Evolutionary conservation across 1,140 invertebrate species (phyloP).

Genomic region (Schlechtendalia chinensis): DNA sequence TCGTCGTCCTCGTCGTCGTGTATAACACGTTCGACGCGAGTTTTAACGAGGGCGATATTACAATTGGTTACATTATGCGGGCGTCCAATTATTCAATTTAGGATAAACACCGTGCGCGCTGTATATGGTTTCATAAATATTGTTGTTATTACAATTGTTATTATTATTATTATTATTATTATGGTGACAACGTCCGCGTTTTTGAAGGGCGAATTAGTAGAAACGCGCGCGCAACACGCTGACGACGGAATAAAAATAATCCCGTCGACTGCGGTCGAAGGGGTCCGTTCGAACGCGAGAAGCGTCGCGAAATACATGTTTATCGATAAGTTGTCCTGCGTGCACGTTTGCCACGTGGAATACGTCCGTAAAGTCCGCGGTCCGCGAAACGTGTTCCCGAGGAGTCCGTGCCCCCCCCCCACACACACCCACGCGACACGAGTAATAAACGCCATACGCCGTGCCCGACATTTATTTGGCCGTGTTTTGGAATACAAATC

Average conservation of each 20-base stretch:
- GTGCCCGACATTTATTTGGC: not conserved
- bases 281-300: no score
- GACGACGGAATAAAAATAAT: not conserved
- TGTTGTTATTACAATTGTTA: conserved; percentile 25
- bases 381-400: not conserved
- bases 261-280: no score
- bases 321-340: not conserved
- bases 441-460: not conserved
- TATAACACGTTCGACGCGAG: conserved; percentile 10
- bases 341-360: not conserved
- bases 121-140: conserved; percentile 36
- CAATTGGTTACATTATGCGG: conserved; percentile 49
- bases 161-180: not conserved
- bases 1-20: no score
- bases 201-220: conserved; percentile 38
- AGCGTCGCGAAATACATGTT: not conserved
- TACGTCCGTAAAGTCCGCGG: not conserved
- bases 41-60: conserved; percentile 45
- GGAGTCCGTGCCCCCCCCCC: not conserved
- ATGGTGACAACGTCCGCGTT: conserved; percentile 29
- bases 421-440: no score
- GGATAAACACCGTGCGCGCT: conserved; percentile 28
- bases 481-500: conserved; percentile 15
- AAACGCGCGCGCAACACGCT: not conserved
- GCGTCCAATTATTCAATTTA: conserved; percentile 49